Conservation (phyloP, 2,797 vertebrate genomes). For the Hyperoplus immaculatus region DNA sequence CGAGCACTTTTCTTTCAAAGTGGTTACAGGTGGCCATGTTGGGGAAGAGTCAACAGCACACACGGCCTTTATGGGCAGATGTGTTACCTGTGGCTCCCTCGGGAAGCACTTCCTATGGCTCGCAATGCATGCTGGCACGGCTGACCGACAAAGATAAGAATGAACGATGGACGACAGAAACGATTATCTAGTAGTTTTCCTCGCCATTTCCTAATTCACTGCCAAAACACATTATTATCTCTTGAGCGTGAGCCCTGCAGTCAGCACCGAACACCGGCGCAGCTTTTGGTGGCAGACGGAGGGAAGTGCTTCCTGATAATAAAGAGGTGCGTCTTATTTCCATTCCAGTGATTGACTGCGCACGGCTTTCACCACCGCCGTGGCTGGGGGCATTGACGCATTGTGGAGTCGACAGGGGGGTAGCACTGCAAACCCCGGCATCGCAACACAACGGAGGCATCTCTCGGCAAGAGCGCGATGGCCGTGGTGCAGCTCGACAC, state of each 20-base stretch:
- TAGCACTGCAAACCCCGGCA: constrained; percentile 79
- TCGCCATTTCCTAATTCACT: not conserved
- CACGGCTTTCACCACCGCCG: constrained; percentile 65
- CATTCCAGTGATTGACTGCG: constrained; percentile 76
- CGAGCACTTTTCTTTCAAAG: not conserved
- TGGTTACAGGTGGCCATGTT: constrained; percentile 69
- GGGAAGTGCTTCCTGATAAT: constrained; percentile 75
- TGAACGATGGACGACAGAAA: constrained; percentile 7
- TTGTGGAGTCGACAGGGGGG: constrained; percentile 80
- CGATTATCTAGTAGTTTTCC: constrained; percentile 3
- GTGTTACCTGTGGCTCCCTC: constrained; percentile 82
- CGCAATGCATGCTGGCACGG: not conserved
- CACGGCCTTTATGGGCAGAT: constrained; percentile 75
- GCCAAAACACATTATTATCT: constrained; percentile 19
- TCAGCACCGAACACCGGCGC: not conserved
- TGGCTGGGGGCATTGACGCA: constrained; percentile 80
- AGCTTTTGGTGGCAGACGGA: constrained; percentile 36
- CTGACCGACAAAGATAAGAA: constrained; percentile 8
- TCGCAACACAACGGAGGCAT: constrained; percentile 74
- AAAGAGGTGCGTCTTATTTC: constrained; percentile 76
- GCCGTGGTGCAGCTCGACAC: constrained; percentile 83
- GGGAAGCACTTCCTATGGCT: constrained; percentile 46
- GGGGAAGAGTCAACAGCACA: constrained; percentile 25
- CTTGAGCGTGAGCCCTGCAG: constrained; percentile 2
- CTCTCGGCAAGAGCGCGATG: constrained; percentile 80